A percentile compares a stretch with the other conserved stretches of the same genome.
These are phyloP conservation scores for Elegia similella DNA, from an alignment of 2,888 invertebrate species.

Conservation along the genomic window DNA sequence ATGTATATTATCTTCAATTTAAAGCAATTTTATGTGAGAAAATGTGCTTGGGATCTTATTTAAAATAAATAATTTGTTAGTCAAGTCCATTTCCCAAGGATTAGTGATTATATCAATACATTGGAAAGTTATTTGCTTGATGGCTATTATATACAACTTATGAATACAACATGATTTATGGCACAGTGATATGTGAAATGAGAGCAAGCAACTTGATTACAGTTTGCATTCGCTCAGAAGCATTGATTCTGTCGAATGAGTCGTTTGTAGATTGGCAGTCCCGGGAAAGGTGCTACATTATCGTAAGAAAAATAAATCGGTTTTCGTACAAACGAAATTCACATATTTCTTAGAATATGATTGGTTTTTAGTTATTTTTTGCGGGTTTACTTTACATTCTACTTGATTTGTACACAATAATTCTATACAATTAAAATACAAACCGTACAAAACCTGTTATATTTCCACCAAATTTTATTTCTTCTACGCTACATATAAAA, in stretches of 20 bases:
- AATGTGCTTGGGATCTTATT: not conserved
- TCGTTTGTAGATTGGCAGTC: not conserved
- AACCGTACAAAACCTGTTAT: too few relatives aligned
- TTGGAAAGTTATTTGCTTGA: constrained; percentile 74
- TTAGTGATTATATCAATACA: constrained; percentile 67
- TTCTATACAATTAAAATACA: too few relatives aligned
- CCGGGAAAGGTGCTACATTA: too few relatives aligned
- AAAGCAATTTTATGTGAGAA: not conserved
- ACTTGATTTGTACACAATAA: too few relatives aligned
- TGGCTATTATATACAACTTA: constrained; percentile 50
- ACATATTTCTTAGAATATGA: too few relatives aligned
- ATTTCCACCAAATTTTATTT: too few relatives aligned
- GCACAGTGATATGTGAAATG: constrained; percentile 44
- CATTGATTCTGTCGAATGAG: constrained; percentile 12
- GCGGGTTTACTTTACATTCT: too few relatives aligned
- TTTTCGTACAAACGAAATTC: too few relatives aligned
- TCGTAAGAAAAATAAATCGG: too few relatives aligned
- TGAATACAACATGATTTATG: constrained; percentile 44
- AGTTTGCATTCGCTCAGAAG: constrained; percentile 22
- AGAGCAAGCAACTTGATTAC: constrained; percentile 53
- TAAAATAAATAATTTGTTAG: constrained; percentile 51
- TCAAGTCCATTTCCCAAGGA: constrained; percentile 70
- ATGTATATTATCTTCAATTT: not conserved
- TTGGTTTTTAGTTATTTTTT: too few relatives aligned
- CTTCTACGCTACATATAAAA: too few relatives aligned